These are phyloP conservation scores for Lasioglossum morio DNA, from an alignment of 2,888 invertebrate genomes.

Conservation along the genomic window DNA sequence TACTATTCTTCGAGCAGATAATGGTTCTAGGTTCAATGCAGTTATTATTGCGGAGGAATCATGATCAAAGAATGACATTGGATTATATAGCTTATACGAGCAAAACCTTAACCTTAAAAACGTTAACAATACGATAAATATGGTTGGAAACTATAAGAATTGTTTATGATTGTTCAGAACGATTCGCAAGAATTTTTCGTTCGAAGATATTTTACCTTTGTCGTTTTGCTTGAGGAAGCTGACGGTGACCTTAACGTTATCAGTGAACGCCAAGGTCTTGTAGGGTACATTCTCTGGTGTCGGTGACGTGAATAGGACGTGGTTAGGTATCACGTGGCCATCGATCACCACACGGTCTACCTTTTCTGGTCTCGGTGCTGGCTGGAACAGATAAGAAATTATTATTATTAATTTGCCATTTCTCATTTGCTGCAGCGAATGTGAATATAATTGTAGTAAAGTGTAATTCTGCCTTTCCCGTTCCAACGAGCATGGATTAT, in stretches of 20 bases:
- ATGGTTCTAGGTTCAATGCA: too few species aligned
- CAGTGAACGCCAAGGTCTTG: conserved; percentile 92
- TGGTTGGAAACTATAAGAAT: too few species aligned
- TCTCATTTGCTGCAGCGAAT: too few species aligned
- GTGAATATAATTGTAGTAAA: neutral
- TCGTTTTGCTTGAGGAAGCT: conserved; percentile 90
- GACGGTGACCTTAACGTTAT: conserved; percentile 93
- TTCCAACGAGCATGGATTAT: neutral
- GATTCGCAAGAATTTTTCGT: too few species aligned
- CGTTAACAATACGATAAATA: too few species aligned
- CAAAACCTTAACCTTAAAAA: too few species aligned
- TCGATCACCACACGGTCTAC: conserved; percentile 94
- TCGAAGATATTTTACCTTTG: conserved; percentile 55
- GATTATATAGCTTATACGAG: too few species aligned
- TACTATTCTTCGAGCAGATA: too few species aligned
- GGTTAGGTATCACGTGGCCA: conserved; percentile 95
- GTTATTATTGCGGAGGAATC: too few species aligned
- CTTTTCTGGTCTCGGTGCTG: conserved; percentile 89
- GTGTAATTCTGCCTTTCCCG: neutral
- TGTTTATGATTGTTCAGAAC: too few species aligned
- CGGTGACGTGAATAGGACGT: conserved; percentile 94
- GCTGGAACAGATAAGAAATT: conserved; percentile 83
- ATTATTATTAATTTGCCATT: too few species aligned
- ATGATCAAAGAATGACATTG: too few species aligned
- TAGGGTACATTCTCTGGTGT: conserved; percentile 90